Base-by-base conservation (phyloP, 2,113 vertebrate species). In the Piprites chloris region DNA sequence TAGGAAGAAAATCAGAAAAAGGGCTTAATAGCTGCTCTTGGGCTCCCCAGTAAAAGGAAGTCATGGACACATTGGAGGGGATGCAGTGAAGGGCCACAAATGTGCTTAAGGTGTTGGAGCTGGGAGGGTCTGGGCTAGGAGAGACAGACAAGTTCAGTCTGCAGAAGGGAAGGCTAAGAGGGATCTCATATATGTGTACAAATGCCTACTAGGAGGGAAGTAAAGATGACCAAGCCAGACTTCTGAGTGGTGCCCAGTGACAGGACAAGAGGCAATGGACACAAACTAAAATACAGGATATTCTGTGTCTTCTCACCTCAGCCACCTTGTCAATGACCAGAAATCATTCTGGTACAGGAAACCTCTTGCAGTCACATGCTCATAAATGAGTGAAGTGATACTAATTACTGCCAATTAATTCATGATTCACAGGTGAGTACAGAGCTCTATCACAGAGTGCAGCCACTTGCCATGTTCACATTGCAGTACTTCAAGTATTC, bases 111-210 rank as follows among this genome's bases (percentile, higher is more conserved):
- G 46, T 35, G n/a, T 8, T 41, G 22, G 56, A 80, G 50, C 14
- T 46, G 41, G 24, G 35, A 92, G 55, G n/a, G 37, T 83, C 42
- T n/a, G 56, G 55, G 53, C 66, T 55, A 55, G 58, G 37, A 23
- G 13, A 42, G n/a, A 46, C 8, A 11, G 35, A 66, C 30, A 42
- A 33, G 19, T 23, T 72, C 52, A 65, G n/a, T 14, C 19, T 47
- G 55, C 44, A 75, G 55, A 53, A 58, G 44, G 35, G n/a, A 58
- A 73, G 83, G 53, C 53, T 83, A 33, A 19, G 18, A 9, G 24
- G 15, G 24, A 49, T 41, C 50, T 58, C 69, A n/a, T 4, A 27
- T 9, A 23, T 2, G 3, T 0, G 1, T 24, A 53, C 19, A 39
- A 49, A 55, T 26, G 53, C 39, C 35, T 76, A 21, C 47, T 15